Conservation (phyloP, 2,113 vertebrate species). For the Zosterops pallidus region DNA sequence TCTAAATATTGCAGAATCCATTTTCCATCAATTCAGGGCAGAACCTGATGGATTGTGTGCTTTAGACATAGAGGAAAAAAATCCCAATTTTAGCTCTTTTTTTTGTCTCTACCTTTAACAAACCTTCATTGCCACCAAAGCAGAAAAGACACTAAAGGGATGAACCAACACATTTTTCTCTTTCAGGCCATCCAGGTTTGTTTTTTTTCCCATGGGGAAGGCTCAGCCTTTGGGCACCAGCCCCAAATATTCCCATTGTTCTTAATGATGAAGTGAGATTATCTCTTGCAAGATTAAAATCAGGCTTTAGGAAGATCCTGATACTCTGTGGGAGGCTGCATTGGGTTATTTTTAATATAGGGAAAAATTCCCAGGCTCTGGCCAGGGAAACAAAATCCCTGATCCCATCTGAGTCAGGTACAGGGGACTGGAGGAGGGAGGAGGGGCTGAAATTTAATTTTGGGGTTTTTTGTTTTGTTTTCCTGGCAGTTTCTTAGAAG, state of each 20-base stretch:
- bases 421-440: neutral
- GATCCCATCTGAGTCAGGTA: conserved; percentile 39
- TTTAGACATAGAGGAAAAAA: neutral
- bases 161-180: neutral
- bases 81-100: neutral
- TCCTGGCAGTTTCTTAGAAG: conserved; percentile 35
- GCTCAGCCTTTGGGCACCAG: neutral
- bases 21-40: neutral
- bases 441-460: conserved; percentile 26
- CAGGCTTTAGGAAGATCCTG: neutral
- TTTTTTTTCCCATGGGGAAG: neutral
- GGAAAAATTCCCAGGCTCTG: conserved; percentile 16
- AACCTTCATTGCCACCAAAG: neutral
- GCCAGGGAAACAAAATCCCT: conserved; percentile 23
- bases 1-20: neutral
- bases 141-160: neutral
- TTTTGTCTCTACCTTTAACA: neutral
- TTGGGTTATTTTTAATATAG: neutral
- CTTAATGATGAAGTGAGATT: neutral
- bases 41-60: neutral
- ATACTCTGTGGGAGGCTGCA: neutral
- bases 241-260: neutral
- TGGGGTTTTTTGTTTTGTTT: neutral
- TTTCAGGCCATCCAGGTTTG: neutral
- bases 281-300: neutral